Evolutionary conservation across 2,113 vertebrate species (phyloP), one percentile per base, ranked within the genome.

Genomic region (Corythoichthys haematopterus): DNA sequence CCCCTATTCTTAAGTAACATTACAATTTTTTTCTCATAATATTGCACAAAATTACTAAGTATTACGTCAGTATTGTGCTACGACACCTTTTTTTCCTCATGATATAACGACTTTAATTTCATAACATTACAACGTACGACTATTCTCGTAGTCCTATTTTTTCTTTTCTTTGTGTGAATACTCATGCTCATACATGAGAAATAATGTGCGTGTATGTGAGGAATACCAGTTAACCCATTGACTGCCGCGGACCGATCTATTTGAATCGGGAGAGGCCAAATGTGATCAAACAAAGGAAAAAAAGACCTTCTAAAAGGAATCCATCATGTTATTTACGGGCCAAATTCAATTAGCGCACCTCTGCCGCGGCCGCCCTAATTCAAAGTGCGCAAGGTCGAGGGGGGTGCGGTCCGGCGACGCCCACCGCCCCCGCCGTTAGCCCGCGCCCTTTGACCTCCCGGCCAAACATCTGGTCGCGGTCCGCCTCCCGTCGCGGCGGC

Each of bases 281-380:
- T 15, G 6, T 1, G 0, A 20, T 20, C 51, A 56, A 36, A 35
- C 28, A 56, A 56, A 57, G 36, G 12, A 3, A 50, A 13, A 50
- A 50, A 50, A 15, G 55, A 57, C 55, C 55, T 57, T 37, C 55
- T 2, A 4, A 12, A 57, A 78, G 72, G 66, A 69, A 83, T 75
- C 15, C 16, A 69, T 79, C 76, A 85, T 5, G 82, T 69, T 78
- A 48, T 76, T 81, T 76, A 79, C 83, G 78, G 79, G 66, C 37
- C 43, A 45, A 74, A 83, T 83, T 79, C 57, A 86, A 85, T 87
- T 87, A 84, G 70, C 38, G 13, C 79, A 78, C 84, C 79, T 68
- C 71, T 76, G 45, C 73, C 57, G n/a, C 3, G 60, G 74, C 52
- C 3, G 66, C 58, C 6, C 71, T 84, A 80, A 84, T 72, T 80